phyloP scores from a whole-genome alignment of 2,113 vertebrate genomes.

The Centropus bengalensis region DNA sequence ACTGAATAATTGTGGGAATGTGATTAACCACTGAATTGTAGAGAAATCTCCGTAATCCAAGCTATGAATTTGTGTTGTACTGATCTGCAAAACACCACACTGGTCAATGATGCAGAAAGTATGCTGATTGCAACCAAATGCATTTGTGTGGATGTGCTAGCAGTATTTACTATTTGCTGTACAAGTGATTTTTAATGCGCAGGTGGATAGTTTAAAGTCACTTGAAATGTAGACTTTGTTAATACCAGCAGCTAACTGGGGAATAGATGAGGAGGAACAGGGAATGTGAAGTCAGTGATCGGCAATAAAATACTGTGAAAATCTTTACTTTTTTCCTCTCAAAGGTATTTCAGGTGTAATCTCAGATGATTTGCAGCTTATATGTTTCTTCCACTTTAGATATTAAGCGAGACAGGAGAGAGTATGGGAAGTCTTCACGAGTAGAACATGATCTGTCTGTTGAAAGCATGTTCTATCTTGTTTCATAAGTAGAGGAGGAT shows the following conservation, averaged over 20 bases:
- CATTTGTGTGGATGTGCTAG: not conserved
- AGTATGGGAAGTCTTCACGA: not conserved
- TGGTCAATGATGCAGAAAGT: conserved; percentile 35
- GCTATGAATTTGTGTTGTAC: not conserved
- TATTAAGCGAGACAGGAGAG: not conserved
- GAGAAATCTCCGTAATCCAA: not conserved
- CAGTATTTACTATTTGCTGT: not conserved
- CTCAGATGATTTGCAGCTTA: not conserved
- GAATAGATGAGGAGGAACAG: not conserved
- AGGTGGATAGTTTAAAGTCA: not conserved
- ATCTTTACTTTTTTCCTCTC: not conserved
- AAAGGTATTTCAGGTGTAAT: not conserved
- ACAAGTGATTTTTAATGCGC: not conserved
- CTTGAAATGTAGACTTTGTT: not conserved
- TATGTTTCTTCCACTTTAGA: not conserved
- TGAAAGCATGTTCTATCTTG: not conserved
- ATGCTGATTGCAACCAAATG: not conserved
- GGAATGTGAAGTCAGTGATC: not conserved
- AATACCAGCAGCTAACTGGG: not conserved
- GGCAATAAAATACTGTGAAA: not conserved
- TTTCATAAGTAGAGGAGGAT: not conserved
- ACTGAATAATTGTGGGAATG: not conserved
- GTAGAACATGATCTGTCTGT: not conserved
- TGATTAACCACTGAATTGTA: not conserved
- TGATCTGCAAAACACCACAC: not conserved